phyloP scores from a whole-genome alignment of 2,888 invertebrate genomes.

The Diadegma fenestrale region DNA sequence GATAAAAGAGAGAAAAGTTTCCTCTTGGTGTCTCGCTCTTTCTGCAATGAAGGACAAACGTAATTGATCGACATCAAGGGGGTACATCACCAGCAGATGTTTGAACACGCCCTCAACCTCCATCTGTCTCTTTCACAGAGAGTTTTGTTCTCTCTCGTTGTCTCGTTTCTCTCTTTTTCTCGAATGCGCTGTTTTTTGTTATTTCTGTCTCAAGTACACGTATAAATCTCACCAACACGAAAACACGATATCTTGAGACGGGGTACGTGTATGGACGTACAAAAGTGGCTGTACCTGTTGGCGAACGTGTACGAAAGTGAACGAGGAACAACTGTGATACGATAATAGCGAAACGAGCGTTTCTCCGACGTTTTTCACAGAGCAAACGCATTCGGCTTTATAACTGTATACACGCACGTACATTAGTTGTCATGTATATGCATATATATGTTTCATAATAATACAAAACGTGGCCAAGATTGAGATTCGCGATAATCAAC shows the following conservation, averaged over 20 bases:
- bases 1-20: constrained; percentile 25
- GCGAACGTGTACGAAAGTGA: constrained; percentile 63
- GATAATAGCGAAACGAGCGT: constrained; percentile 63
- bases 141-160: constrained; percentile 38
- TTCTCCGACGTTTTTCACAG: constrained; percentile 37
- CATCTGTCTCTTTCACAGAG: constrained; percentile 79
- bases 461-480: constrained; percentile 70
- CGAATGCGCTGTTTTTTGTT: not conserved
- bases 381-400: not conserved
- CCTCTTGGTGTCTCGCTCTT: not conserved
- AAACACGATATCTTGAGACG: constrained; percentile 12
- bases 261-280: constrained; percentile 18
- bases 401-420: not conserved
- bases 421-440: constrained; percentile 17
- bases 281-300: constrained; percentile 67
- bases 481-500: constrained; percentile 74
- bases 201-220: constrained; percentile 4
- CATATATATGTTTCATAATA: constrained; percentile 57
- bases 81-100: constrained; percentile 81
- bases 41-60: constrained; percentile 56
- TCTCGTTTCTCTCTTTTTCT: constrained; percentile 3
- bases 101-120: constrained; percentile 79
- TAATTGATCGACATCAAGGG: constrained; percentile 80
- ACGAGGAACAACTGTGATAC: constrained; percentile 56
- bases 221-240: constrained; percentile 16